Conservation (phyloP, 2,113 vertebrate species). For the Dendrocopos noguchii region DNA sequence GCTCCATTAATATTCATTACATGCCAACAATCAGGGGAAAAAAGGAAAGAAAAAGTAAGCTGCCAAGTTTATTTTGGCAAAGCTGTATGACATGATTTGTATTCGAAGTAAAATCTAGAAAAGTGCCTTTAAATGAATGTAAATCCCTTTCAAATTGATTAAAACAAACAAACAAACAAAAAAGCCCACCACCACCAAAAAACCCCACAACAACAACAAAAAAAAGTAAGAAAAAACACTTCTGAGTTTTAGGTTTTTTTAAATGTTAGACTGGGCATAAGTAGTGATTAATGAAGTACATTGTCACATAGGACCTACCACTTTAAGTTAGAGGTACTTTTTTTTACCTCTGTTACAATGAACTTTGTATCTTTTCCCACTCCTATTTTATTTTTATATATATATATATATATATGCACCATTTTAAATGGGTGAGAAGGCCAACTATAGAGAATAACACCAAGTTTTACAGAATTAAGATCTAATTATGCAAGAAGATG, state of each 20-base stretch:
- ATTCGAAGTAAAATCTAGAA: constrained; percentile 60
- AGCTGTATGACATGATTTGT: constrained; percentile 54
- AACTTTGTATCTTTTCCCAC: background rate
- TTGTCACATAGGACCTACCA: background rate
- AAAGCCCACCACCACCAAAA: too few relatives aligned
- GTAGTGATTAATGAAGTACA: background rate
- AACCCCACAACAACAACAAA: too few relatives aligned
- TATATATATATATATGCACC: background rate
- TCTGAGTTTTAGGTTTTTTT: background rate
- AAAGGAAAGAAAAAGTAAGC: constrained; percentile 42
- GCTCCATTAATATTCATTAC: constrained; percentile 63
- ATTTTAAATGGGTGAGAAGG: background rate
- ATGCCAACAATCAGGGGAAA: constrained; percentile 47
- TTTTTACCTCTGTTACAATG: background rate
- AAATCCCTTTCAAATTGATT: constrained; percentile 51
- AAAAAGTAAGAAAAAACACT: background rate
- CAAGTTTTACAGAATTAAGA: background rate
- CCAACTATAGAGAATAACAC: background rate
- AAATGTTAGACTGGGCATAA: background rate
- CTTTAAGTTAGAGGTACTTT: background rate
- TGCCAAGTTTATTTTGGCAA: constrained; percentile 70
- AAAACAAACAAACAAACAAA: too few relatives aligned
- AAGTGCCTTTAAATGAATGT: constrained; percentile 58
- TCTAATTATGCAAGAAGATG: background rate
- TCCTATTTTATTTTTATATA: background rate